These are phyloP conservation scores for Lithophane socia DNA, from an alignment of 2,888 invertebrate genomes.

Conservation along the genomic window DNA sequence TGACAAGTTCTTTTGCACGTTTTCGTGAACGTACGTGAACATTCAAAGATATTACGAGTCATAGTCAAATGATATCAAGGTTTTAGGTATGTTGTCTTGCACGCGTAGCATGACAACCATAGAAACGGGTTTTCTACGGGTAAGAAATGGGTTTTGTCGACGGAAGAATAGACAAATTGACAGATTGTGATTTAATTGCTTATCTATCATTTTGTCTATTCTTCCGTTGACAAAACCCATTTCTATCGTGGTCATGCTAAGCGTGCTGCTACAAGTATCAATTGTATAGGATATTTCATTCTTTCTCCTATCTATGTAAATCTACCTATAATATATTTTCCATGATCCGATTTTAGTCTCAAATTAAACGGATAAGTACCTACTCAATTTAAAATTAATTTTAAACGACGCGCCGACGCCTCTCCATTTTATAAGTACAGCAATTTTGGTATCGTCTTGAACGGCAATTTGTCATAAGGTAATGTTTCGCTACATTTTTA, in stretches of 20 bases:
- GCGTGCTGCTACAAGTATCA: neutral
- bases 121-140: too few relatives aligned
- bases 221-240: too few relatives aligned
- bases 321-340: constrained; percentile 27
- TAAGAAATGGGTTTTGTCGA: too few relatives aligned
- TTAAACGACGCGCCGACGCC: constrained; percentile 12
- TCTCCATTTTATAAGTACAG: constrained; percentile 8
- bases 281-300: neutral
- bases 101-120: too few relatives aligned
- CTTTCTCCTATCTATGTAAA: neutral
- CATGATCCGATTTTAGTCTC: constrained; percentile 32
- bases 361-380: constrained; percentile 30
- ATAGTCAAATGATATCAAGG: neutral
- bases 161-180: too few relatives aligned
- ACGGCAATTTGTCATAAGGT: constrained; percentile 28
- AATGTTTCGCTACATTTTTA: constrained; percentile 34
- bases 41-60: constrained; percentile 2
- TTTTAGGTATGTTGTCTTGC: neutral
- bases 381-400: constrained; percentile 50
- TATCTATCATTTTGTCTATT: too few relatives aligned
- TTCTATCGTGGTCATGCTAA: too few relatives aligned
- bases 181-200: too few relatives aligned
- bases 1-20: constrained; percentile 14
- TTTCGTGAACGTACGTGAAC: constrained; percentile 3
- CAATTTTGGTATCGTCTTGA: constrained; percentile 7